phyloP scores from a whole-genome alignment of 92 coral and sea anemone genomes.

The Zoanthus sociatus region DNA sequence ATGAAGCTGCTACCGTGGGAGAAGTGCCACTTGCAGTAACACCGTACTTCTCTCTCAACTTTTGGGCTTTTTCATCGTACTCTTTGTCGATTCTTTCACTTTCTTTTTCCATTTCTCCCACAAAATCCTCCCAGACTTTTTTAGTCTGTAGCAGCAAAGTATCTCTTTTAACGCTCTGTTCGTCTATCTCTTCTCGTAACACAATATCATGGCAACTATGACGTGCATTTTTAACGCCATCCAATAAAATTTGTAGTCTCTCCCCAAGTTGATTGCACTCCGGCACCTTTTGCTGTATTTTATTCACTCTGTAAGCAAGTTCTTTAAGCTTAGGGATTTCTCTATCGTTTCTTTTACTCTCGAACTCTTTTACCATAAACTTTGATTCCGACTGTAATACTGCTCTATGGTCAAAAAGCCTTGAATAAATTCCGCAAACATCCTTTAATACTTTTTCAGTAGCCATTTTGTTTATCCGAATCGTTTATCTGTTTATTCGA shows the following conservation, averaged over 20 bases:
- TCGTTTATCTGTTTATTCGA: neutral
- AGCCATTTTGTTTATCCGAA: constrained; percentile 82
- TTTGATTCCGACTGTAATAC: constrained; percentile 84
- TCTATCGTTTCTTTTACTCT: constrained; percentile 89
- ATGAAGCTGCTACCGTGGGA: neutral
- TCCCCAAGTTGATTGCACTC: constrained; percentile 69
- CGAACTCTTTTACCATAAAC: constrained; percentile 88
- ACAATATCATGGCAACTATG: constrained; percentile 84
- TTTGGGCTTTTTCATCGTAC: constrained; percentile 72
- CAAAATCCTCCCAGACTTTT: constrained; percentile 83
- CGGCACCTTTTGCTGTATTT: constrained; percentile 77
- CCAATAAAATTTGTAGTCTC: constrained; percentile 69
- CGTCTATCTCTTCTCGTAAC: constrained; percentile 83
- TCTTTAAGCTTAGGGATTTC: constrained; percentile 81
- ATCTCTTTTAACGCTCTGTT: constrained; percentile 69
- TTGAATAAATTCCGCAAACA: constrained; percentile 80
- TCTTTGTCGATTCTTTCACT: constrained; percentile 77
- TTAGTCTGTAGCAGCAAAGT: constrained; percentile 70
- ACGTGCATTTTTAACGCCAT: constrained; percentile 77
- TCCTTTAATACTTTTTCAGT: constrained; percentile 86
- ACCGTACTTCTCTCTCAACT: constrained; percentile 83
- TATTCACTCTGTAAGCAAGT: constrained; percentile 70
- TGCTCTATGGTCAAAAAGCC: constrained; percentile 92
- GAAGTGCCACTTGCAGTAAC: constrained; percentile 15
- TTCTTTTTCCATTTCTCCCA: constrained; percentile 75